These are phyloP conservation scores for Aphelenchoides avenae DNA, from an alignment of 1,140 invertebrate genomes.

Conservation along the genomic window DNA sequence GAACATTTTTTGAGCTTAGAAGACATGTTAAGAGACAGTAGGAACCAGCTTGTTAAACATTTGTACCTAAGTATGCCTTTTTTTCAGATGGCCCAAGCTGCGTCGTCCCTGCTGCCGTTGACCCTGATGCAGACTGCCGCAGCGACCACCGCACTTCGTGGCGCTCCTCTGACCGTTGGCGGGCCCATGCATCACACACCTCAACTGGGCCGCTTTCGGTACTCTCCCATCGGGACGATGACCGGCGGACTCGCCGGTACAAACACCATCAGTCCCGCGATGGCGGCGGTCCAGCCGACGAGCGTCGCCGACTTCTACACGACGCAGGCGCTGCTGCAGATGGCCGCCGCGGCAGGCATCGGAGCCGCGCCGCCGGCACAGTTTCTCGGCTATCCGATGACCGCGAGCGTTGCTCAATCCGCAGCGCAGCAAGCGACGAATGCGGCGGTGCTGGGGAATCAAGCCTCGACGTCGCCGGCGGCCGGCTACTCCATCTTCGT, in stretches of 20 bases:
- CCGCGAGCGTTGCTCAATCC: no score
- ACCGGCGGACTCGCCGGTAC: neutral
- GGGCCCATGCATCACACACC: constrained; percentile 68
- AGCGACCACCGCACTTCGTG: constrained; percentile 8
- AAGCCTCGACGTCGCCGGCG: constrained; percentile 2
- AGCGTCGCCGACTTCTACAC: neutral
- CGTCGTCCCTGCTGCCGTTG: constrained; percentile 67
- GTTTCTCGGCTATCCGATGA: no score
- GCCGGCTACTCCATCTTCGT: constrained; percentile 92
- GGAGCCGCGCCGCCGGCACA: no score
- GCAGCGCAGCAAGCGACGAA: no score
- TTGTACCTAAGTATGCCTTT: neutral
- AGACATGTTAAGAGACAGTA: neutral
- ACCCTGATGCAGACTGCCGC: neutral
- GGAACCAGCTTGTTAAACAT: no score
- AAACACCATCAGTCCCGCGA: neutral
- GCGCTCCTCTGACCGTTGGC: constrained; percentile 68
- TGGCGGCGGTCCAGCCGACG: neutral
- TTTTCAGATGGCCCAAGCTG: constrained; percentile 61
- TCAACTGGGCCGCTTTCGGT: constrained; percentile 72
- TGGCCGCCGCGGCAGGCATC: no score
- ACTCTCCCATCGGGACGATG: constrained; percentile 69
- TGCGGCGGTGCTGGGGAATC: no score
- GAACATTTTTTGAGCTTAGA: neutral
- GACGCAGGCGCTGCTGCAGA: no score